Conservation (phyloP, 2,113 vertebrate genomes). For the Cochlearius cochlearius region DNA sequence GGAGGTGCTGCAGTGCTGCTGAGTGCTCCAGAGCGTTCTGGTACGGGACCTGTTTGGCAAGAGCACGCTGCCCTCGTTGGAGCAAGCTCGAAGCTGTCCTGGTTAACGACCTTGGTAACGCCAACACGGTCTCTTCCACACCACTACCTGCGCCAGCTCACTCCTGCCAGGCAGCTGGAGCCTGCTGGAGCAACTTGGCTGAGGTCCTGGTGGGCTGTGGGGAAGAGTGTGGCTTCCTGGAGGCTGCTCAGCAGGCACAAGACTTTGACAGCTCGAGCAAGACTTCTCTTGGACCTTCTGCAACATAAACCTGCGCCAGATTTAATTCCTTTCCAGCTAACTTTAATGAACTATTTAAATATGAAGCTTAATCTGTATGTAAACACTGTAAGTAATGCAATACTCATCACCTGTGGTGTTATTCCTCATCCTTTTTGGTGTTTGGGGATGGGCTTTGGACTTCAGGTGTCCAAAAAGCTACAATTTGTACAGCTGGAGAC, state of each 20-base stretch:
- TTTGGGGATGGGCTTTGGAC: not conserved
- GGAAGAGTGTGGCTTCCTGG: not conserved
- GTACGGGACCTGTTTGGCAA: fast-evolving
- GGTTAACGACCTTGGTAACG: fast-evolving
- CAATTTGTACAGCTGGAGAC: not conserved
- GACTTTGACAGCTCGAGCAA: not conserved
- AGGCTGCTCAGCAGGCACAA: not conserved
- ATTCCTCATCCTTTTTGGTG: not conserved
- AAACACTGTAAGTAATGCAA: not conserved
- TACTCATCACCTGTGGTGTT: not conserved
- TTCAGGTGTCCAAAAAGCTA: not conserved
- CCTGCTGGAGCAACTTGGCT: not conserved
- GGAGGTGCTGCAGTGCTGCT: not conserved
- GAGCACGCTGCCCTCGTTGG: fast-evolving
- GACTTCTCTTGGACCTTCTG: not conserved
- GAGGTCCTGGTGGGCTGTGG: not conserved
- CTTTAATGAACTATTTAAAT: not conserved
- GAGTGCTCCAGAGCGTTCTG: fast-evolving
- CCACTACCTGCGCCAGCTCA: not conserved
- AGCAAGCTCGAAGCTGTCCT: not conserved
- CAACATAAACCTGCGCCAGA: fast-evolving
- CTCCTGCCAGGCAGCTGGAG: not conserved
- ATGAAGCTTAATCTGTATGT: fast-evolving
- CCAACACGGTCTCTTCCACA: not conserved
- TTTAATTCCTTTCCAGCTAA: not conserved